Conservation (phyloP, 2,888 invertebrate species). For the Acronicta psi region DNA sequence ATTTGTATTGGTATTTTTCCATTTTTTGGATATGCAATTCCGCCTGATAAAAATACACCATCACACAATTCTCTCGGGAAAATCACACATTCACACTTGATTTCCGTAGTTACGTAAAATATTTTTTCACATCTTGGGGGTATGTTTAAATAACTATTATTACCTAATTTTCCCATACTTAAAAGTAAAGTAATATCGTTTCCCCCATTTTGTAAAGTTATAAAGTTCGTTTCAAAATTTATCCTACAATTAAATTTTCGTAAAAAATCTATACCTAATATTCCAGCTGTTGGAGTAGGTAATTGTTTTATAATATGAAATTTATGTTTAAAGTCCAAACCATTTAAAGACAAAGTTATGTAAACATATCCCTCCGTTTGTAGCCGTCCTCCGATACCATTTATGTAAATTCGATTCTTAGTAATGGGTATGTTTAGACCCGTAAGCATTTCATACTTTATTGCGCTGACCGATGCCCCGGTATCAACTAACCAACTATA, state of each 20-base stretch:
- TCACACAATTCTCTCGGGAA: not conserved
- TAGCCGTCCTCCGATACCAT: not conserved
- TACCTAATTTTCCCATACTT: not conserved
- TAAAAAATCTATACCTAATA: conserved; percentile 8
- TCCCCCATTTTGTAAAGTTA: not conserved
- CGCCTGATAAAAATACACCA: conserved; percentile 1
- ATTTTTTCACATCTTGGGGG: conserved; percentile 7
- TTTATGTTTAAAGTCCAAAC: not conserved
- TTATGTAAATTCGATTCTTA: not conserved
- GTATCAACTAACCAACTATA: conserved; percentile 7
- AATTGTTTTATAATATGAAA: conserved; percentile 3
- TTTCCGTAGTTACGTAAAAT: not conserved
- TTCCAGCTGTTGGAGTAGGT: conserved; percentile 2
- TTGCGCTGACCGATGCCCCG: not conserved
- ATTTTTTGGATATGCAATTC: too few relatives aligned
- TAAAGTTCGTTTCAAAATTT: conserved; percentile 9
- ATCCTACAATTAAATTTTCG: conserved; percentile 1
- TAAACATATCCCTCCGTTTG: not conserved
- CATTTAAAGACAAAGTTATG: not conserved
- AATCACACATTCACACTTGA: not conserved
- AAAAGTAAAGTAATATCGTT: not conserved
- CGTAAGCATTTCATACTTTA: not conserved
- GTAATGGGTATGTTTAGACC: not conserved
- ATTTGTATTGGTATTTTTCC: too few relatives aligned
- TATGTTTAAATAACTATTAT: not conserved